Evolutionary conservation across 1,140 invertebrate species (phyloP).

Genomic region (Luehdorfia chinensis): DNA sequence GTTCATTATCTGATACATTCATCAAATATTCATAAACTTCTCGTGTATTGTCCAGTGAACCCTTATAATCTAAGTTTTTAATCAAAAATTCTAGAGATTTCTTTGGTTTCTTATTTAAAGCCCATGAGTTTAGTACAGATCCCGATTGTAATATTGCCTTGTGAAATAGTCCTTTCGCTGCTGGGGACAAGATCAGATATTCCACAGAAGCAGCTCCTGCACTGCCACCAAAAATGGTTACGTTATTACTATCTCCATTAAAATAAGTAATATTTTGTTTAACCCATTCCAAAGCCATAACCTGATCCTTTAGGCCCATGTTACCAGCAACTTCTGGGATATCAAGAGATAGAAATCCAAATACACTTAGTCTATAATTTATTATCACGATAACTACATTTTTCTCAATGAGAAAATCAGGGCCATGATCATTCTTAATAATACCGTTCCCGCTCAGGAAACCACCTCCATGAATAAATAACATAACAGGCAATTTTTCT

Average conservation of each 20-base stretch:
- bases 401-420: conserved; percentile 74
- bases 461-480: conserved; percentile 85
- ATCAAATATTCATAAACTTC: conserved; percentile 32
- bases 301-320: conserved; percentile 74
- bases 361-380: conserved; percentile 78
- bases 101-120: conserved; percentile 30
- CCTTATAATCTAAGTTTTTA: conserved; percentile 26
- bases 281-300: conserved; percentile 57
- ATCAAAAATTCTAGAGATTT: conserved; percentile 20
- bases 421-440: conserved; percentile 40
- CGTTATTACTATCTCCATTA: conserved; percentile 52
- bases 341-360: conserved; percentile 71
- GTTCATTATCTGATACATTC: conserved; percentile 10
- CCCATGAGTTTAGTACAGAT: conserved; percentile 44
- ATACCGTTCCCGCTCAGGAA: conserved; percentile 78
- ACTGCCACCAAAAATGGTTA: conserved; percentile 73
- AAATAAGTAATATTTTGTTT: conserved; percentile 57
- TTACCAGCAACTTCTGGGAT: conserved; percentile 70
- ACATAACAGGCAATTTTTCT: conserved; percentile 78
- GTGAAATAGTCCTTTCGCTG: conserved; percentile 36
- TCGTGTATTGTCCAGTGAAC: conserved; percentile 15
- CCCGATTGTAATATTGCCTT: conserved; percentile 46
- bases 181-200: conserved; percentile 52
- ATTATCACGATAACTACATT: conserved; percentile 78
- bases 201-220: conserved; percentile 67